Evolutionary conservation across 2,797 vertebrate species (phyloP), one percentile per base, ranked within the genome.

Genomic region (Ispidina lecontei): DNA sequence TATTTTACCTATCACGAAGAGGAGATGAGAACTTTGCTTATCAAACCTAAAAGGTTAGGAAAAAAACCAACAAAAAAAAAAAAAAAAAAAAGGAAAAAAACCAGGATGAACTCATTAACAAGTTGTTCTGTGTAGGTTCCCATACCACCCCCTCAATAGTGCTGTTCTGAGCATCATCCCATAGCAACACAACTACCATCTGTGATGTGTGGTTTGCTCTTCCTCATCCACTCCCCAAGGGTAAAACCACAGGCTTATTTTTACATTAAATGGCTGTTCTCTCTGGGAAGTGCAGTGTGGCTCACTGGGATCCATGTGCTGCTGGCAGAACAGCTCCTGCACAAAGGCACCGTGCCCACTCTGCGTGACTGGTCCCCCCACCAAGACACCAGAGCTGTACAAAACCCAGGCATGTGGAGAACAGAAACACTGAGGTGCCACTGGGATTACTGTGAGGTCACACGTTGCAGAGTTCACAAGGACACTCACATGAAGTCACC

Each of bases 251-350:
- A 1, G 1, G 0, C 21, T 43, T 76, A 39, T 60, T 90, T 89
- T 68, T 62, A 37, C 3, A 12, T 8, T 51, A 82, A 60, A 79
- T 11, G 44, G 65, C 67, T 0, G 16, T 6, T 44, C 70, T 65
- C 64, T 63, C 58, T 5, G 7, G 68, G 56, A 74, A 69, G 73
- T 0, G 12, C 39, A 44, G 16, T 3, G 1, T 13, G 33, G 17
- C 41, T 54, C 10, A 1, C 41, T 22, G 51, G 0, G 0, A 72
- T 18, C 14, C 2, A 5, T 0, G 2, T 10, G 7, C 44, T 0
- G 2, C 75, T 19, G 79, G 37, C 29, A 68, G 46, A 43, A 3
- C 64, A 29, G 58, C 43, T 77, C 84, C 43, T 14, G 73, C 60
- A 16, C 33, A 22, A 20, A 3, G 0, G 49, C 44, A 10, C 52